These are phyloP conservation scores for Mimachlamys varia DNA, from an alignment of 2,888 invertebrate genomes.

Conservation along the genomic window DNA sequence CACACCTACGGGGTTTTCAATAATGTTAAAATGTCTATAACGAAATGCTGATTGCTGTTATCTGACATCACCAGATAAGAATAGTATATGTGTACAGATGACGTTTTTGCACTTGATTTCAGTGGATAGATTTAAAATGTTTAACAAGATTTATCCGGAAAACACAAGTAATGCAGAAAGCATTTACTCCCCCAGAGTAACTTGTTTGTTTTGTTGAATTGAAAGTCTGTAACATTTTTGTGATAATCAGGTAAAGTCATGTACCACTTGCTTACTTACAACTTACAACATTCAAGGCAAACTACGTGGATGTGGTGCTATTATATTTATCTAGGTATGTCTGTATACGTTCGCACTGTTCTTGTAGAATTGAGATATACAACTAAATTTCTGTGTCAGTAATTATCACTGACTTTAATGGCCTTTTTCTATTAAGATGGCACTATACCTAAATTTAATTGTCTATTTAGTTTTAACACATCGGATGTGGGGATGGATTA, in stretches of 20 bases:
- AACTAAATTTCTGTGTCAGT: neutral
- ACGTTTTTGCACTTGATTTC: no score
- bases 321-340: neutral
- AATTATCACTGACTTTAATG: conserved; percentile 17
- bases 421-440: neutral
- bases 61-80: no score
- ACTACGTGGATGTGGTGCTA: neutral
- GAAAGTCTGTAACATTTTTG: no score
- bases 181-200: neutral
- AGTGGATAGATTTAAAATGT: no score
- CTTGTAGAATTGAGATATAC: neutral
- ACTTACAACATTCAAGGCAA: neutral
- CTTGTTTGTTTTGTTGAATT: no score
- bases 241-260: neutral
- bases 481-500: conserved; percentile 21
- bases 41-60: no score
- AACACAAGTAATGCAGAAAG: neutral
- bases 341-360: neutral
- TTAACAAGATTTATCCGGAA: no score
- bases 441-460: conserved; percentile 20
- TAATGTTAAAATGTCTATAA: no score
- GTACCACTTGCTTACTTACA: neutral
- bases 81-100: no score
- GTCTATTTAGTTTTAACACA: conserved; percentile 36
- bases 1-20: no score